Evolutionary conservation across 2,113 vertebrate species (phyloP).

Genomic region (Mionectes macconnelli): DNA sequence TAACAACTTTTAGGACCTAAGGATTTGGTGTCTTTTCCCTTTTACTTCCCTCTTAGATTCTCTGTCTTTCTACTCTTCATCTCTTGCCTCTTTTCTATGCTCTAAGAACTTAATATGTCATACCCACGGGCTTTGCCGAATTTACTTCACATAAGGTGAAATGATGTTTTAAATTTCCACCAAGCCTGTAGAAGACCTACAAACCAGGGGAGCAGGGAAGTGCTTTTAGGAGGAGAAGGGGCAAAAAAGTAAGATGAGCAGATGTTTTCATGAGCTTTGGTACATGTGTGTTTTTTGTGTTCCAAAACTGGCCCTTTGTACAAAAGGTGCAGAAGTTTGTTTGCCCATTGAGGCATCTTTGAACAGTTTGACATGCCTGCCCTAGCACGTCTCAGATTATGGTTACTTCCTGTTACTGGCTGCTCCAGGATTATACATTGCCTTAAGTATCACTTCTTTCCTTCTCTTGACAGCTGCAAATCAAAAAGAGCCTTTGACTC

Average conservation of each 20-base stretch:
- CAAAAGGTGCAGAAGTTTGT: neutral
- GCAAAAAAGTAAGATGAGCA: neutral
- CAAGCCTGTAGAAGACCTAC: neutral
- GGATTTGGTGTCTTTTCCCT: neutral
- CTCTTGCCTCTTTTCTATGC: neutral
- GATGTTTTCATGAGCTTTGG: neutral
- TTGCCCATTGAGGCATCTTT: neutral
- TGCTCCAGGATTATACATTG: neutral
- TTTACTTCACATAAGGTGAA: neutral
- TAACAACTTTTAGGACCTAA: neutral
- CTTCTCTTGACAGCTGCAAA: slow-evolving; percentile 87
- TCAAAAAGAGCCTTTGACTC: slow-evolving; percentile 93
- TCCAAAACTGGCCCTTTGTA: neutral
- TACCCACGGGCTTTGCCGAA: neutral
- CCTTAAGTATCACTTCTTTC: slow-evolving; percentile 3
- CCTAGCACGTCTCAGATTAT: neutral
- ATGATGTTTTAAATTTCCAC: neutral
- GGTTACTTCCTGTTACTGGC: neutral
- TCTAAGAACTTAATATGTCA: neutral
- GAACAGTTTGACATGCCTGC: neutral
- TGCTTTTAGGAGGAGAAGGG: neutral
- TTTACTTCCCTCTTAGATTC: neutral
- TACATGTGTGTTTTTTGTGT: neutral
- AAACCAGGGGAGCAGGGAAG: neutral
- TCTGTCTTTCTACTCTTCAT: neutral